Conservation (phyloP, 2,888 invertebrate genomes). For the Caenorhabditis sinica region DNA sequence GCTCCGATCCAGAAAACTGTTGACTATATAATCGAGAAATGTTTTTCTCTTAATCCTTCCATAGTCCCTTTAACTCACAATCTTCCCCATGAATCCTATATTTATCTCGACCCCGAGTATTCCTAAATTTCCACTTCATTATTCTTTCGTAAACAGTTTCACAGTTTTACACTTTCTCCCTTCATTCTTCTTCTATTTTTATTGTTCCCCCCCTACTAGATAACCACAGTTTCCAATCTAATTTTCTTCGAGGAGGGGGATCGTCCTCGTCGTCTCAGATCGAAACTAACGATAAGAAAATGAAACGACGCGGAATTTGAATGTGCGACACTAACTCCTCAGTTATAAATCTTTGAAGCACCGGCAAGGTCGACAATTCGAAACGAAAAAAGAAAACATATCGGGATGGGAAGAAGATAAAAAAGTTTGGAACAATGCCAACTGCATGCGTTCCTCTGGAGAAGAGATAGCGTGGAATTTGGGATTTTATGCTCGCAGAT, state of each 20-base stretch:
- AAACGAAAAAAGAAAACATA: constrained; percentile 19
- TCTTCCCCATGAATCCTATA: too few relatives aligned
- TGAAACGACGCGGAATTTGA: constrained; percentile 49
- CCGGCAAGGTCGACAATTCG: constrained; percentile 41
- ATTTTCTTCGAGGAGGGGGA: constrained; percentile 11
- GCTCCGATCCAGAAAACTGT: constrained; percentile 21
- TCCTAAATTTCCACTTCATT: constrained; percentile 3
- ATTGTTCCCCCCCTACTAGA: constrained; percentile 2
- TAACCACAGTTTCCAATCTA: constrained; percentile 49
- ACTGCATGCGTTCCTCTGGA: constrained; percentile 19
- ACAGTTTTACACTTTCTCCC: constrained; percentile 36
- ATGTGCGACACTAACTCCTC: constrained; percentile 51
- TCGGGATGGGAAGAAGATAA: constrained; percentile 4
- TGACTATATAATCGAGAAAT: neutral
- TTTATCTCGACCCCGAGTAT: neutral
- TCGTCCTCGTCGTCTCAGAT: constrained; percentile 20
- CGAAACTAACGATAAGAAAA: constrained; percentile 45
- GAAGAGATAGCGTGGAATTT: constrained; percentile 37
- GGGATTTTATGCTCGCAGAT: constrained; percentile 14
- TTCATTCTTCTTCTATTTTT: neutral
- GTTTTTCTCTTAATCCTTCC: too few relatives aligned
- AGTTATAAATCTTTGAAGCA: constrained; percentile 62
- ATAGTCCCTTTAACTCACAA: too few relatives aligned
- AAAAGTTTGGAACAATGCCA: constrained; percentile 44
- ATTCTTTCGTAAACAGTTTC: constrained; percentile 20